phyloP scores from a whole-genome alignment of 35 echinoderm and acorn worm species.

The Ophioderma brevispina region DNA sequence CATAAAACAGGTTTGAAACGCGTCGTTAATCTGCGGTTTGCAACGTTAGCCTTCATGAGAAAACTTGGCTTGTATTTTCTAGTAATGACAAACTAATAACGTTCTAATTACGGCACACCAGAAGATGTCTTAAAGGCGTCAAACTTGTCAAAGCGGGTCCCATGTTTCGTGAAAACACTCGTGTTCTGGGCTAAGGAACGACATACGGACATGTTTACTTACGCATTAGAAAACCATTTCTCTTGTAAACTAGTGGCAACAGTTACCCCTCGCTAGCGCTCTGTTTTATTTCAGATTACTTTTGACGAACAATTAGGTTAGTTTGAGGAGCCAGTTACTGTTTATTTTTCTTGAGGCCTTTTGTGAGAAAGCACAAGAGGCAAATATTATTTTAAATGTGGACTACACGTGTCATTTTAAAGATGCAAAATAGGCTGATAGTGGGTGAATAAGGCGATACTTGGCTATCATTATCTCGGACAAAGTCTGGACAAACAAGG shows the following conservation, averaged over 20 bases:
- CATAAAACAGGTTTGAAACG: no score
- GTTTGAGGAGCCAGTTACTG: not conserved
- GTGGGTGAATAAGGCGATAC: not conserved
- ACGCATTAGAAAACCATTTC: not conserved
- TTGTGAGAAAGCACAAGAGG: not conserved
- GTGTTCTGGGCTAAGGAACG: not conserved
- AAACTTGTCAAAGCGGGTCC: no score
- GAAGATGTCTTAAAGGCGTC: no score
- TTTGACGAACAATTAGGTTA: not conserved
- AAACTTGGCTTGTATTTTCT: no score
- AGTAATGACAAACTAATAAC: no score
- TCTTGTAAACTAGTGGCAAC: not conserved
- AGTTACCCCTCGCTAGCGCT: not conserved
- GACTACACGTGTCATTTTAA: not conserved
- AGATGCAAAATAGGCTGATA: not conserved
- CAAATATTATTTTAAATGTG: conserved; percentile 8
- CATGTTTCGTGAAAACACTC: no score
- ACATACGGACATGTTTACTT: not conserved
- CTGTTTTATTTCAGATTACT: not conserved
- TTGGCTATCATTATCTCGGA: not conserved
- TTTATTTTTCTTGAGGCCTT: conserved; percentile 1
- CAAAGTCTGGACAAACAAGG: not conserved
- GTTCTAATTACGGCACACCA: no score
- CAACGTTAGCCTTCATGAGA: no score
- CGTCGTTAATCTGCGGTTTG: no score